Percentiles rank a stretch among this genome's conserved stretches.
phyloP scores from a whole-genome alignment of 2,797 vertebrate genomes.

The Staurois parvus region DNA sequence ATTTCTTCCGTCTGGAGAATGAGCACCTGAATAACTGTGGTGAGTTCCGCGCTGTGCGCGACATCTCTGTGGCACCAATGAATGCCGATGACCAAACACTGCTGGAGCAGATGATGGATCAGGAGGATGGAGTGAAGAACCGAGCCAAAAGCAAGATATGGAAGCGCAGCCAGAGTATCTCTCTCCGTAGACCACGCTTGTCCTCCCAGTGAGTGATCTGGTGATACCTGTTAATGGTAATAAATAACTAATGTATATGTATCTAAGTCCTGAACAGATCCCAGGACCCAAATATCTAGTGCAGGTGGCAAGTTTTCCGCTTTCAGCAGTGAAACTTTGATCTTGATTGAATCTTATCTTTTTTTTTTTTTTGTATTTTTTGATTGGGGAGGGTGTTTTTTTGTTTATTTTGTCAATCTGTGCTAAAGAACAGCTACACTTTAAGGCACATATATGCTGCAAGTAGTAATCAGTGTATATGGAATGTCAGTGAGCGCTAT shows the following conservation, averaged over 20 bases:
- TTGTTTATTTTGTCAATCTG: no score
- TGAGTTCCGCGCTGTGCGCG: constrained; percentile 94
- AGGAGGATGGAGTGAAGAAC: constrained; percentile 95
- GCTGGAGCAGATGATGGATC: constrained; percentile 99
- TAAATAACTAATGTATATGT: neutral
- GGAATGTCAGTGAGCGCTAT: no score
- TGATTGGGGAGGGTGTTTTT: no score
- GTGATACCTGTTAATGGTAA: neutral
- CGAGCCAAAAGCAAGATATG: constrained; percentile 92
- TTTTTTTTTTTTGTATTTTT: no score
- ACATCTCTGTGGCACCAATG: constrained; percentile 94
- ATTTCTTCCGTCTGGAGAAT: constrained; percentile 97
- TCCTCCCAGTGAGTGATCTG: constrained; percentile 86
- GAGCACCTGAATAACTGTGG: constrained; percentile 98
- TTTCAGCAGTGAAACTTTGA: no score
- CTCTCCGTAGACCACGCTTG: constrained; percentile 88
- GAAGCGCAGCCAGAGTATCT: constrained; percentile 95
- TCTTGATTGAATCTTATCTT: no score
- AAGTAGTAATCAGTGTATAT: no score
- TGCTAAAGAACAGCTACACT: no score
- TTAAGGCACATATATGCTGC: no score
- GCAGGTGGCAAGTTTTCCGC: no score
- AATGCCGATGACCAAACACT: constrained; percentile 95
- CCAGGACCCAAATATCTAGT: neutral
- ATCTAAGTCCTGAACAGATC: neutral